Conservation (phyloP, 2,888 invertebrate genomes). For the Oxytorus armatus region DNA sequence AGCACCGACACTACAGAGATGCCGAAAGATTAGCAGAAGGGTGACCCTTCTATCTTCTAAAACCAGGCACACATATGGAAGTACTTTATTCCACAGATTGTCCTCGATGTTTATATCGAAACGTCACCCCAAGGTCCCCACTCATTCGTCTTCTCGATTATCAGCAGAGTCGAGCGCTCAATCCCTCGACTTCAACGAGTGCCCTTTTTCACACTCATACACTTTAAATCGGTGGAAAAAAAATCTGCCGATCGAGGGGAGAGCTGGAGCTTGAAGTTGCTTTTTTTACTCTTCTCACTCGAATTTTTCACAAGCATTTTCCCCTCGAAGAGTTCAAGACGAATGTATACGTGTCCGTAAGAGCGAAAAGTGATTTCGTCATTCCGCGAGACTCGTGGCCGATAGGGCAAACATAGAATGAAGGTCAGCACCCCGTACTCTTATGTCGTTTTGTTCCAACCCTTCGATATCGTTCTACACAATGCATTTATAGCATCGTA, state of each 20-base stretch:
- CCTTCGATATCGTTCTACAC: background rate
- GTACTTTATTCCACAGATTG: constrained; percentile 4
- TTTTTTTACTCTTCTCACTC: background rate
- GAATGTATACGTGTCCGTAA: too few relatives aligned
- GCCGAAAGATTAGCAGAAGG: constrained; percentile 27
- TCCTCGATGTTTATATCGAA: constrained; percentile 5
- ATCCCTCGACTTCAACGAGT: constrained; percentile 24
- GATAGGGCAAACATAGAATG: constrained; percentile 1
- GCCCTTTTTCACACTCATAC: constrained; percentile 10
- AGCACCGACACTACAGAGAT: constrained; percentile 23
- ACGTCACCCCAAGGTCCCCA: constrained; percentile 26
- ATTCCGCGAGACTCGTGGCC: constrained; percentile 7
- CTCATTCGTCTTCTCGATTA: constrained; percentile 33
- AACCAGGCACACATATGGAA: background rate
- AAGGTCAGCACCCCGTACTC: constrained; percentile 18
- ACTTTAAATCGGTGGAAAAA: too few relatives aligned
- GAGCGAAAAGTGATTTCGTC: background rate
- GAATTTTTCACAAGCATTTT: constrained; percentile 12
- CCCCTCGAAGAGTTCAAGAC: constrained; percentile 8
- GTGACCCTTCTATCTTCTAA: background rate
- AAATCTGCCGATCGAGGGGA: too few relatives aligned
- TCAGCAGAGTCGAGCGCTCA: constrained; percentile 25
- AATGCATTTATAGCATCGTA: background rate
- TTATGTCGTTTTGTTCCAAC: background rate
- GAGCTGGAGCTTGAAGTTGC: too few relatives aligned